Percentiles rank a stretch among this genome's conserved stretches.
These are phyloP conservation scores for Masnerella sp. DNA, from an alignment of 2,888 invertebrate genomes.

Conservation along the genomic window DNA sequence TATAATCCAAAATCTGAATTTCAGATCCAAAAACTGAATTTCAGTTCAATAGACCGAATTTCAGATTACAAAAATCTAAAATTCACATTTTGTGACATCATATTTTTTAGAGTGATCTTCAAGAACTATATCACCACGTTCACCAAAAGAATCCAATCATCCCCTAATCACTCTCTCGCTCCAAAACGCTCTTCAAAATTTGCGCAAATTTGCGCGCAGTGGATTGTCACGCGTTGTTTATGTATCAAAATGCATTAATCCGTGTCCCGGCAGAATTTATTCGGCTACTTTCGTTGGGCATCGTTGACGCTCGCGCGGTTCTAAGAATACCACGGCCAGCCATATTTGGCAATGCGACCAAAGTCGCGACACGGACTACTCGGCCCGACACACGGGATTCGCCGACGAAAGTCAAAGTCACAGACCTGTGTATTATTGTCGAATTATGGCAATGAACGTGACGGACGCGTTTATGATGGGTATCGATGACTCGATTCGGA, in stretches of 20 bases:
- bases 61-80: no score
- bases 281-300: conserved; percentile 69
- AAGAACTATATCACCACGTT: no score
- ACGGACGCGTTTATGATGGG: conserved; percentile 11
- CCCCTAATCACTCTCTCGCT: no score
- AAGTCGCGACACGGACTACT: conserved; percentile 64
- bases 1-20: no score
- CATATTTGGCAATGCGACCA: conserved; percentile 77
- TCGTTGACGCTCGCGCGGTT: conserved; percentile 71
- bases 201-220: neutral
- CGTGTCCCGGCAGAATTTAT: conserved; percentile 27
- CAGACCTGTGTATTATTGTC: conserved; percentile 13
- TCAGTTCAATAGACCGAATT: no score
- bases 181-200: neutral
- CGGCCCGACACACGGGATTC: conserved; percentile 31
- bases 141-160: no score
- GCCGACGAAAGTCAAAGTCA: conserved; percentile 44
- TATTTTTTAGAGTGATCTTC: no score
- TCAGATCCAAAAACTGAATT: no score
- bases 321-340: conserved; percentile 77
- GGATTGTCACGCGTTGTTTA: conserved; percentile 4
- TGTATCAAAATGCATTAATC: conserved; percentile 27
- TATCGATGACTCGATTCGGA: conserved; percentile 22
- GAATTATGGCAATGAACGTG: conserved; percentile 25
- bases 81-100: no score